phyloP scores from a whole-genome alignment of 1,140 invertebrate species.

The Caenorhabditis tropicalis region DNA sequence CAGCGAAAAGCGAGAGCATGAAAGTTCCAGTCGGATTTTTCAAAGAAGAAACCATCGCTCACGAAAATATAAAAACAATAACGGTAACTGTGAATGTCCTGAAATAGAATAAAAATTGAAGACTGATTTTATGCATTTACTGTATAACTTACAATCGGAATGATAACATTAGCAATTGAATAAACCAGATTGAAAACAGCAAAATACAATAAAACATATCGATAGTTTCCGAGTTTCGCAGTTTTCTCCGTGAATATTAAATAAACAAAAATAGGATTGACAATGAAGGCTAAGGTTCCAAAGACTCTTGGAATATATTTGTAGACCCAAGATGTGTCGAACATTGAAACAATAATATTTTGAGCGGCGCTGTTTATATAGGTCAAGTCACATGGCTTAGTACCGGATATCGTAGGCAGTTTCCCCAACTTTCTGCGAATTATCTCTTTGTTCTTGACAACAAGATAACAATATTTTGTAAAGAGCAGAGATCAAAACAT shows the following conservation, averaged over 20 bases:
- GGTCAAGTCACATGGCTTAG: no score
- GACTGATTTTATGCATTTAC: no score
- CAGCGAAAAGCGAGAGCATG: not conserved
- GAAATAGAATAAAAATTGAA: no score
- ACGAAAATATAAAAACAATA: not conserved
- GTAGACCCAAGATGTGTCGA: not conserved
- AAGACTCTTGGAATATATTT: not conserved
- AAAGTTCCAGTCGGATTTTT: not conserved
- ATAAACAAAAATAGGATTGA: not conserved
- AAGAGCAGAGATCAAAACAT: no score
- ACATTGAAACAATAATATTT: no score
- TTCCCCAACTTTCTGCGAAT: no score
- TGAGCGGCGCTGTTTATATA: no score
- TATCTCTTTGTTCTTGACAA: no score
- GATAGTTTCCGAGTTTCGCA: not conserved
- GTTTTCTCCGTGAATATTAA: slow-evolving; percentile 12
- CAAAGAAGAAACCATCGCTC: not conserved
- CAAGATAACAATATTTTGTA: no score
- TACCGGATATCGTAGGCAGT: no score
- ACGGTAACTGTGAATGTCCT: not conserved
- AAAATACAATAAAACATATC: not conserved
- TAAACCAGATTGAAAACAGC: not conserved
- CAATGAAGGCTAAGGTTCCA: not conserved
- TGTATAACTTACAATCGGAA: slow-evolving; percentile 6
- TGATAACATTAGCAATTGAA: not conserved